phyloP scores from a whole-genome alignment of 2,113 vertebrate species.

The Cebidichthys violaceus region DNA sequence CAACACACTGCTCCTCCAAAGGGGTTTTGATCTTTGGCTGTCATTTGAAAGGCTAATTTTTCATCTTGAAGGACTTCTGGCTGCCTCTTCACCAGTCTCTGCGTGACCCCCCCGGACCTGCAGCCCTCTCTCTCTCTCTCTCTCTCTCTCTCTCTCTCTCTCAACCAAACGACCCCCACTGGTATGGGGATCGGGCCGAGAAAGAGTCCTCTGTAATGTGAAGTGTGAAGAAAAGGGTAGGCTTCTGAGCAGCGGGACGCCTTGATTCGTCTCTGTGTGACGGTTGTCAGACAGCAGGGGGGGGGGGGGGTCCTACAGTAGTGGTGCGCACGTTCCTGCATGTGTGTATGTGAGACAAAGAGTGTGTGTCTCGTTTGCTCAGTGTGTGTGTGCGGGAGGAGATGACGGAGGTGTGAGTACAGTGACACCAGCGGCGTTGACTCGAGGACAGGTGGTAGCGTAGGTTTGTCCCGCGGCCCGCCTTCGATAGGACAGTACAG shows the following conservation, averaged over 20 bases:
- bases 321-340: conserved; percentile 8
- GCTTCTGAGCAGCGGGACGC: conserved; percentile 60
- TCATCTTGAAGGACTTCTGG: conserved; percentile 59
- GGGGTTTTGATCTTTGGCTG: conserved; percentile 61
- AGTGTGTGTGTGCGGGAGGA: conserved; percentile 21
- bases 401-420: conserved; percentile 53
- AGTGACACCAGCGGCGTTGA: conserved; percentile 73
- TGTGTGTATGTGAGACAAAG: conserved; percentile 35
- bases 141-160: conserved; percentile 32
- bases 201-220: conserved; percentile 57
- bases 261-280: conserved; percentile 67
- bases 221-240: conserved; percentile 70
- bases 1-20: conserved; percentile 21
- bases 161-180: conserved; percentile 62
- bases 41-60: conserved; percentile 78
- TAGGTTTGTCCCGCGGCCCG: conserved; percentile 52
- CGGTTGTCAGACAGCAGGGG: conserved; percentile 66
- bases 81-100: conserved; percentile 56
- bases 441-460: conserved; percentile 73
- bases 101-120: conserved; percentile 67
- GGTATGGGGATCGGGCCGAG: conserved; percentile 32
- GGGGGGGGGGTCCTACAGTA: conserved; percentile 51
- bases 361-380: conserved; percentile 42
- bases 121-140: conserved; percentile 73
- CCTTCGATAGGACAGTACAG: conserved; percentile 63